Evolutionary conservation across 2,113 vertebrate genomes (phyloP), one percentile per base, ranked within the genome.

Genomic region (Paradoxurus hermaphroditus): DNA sequence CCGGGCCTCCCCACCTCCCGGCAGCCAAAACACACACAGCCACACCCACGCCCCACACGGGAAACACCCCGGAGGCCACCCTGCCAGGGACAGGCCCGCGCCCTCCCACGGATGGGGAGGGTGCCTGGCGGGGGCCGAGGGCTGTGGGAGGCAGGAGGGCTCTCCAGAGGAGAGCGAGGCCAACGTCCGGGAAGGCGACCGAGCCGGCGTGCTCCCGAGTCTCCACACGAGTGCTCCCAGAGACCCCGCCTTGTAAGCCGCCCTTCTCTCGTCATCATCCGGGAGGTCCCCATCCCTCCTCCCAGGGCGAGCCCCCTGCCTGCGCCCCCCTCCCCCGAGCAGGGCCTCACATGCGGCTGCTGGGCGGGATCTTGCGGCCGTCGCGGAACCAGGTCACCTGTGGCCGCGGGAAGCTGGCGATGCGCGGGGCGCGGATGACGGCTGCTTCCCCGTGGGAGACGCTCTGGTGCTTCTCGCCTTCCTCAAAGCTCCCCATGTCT

Each of bases 361-460:
- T 99, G 91, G 99, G 99, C 0, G 99, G 99, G 86, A 99, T 99
- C 98, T 99, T 99, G 59, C 99, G 99, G 3, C 99, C 99, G 0
- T 99, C 99, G 0, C 99, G 98, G 98, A 99, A 99, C 99, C 99
- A 99, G 70, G 99, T 99, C 98, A 99, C 99, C 98, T 99, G 99
- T 0, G 99, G 99, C 86, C 98, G 99, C 14, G 99, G 99, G 97
- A 99, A 99, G 98, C 99, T 99, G 98, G 99, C 98, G 62, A 99
- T 99, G 95, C 97, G 99, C 0, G 99, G 99, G 0, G 99, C 99
- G 0, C 44, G 98, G 97, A 99, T 98, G 23, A 99, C 99, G 0
- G 99, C 99, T 0, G 99, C 99, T 83, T 99, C 99, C 13, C 99
- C 99, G 16, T 99, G 99, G n/a, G 99, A 99, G 91, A 99, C 98